Conservation (phyloP, 1,140 invertebrate genomes). For the Caerostris darwini region DNA sequence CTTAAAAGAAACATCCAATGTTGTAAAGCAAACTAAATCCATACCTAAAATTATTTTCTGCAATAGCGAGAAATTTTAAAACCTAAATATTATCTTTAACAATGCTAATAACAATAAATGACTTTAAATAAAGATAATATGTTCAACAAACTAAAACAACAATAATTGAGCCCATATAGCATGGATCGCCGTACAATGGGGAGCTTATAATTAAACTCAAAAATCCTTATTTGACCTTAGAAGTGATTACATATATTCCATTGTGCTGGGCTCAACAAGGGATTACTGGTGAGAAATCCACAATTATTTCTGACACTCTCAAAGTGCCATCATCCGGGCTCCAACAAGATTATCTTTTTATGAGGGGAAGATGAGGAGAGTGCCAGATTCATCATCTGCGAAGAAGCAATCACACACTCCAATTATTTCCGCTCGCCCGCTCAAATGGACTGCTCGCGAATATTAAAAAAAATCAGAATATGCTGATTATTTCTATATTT, state of each 20-base stretch:
- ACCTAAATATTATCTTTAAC: no score
- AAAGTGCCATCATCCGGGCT: neutral
- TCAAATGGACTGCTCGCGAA: neutral
- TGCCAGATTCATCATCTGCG: neutral
- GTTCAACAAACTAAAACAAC: neutral
- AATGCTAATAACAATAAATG: no score
- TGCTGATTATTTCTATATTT: neutral
- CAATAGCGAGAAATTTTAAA: no score
- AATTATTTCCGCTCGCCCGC: neutral
- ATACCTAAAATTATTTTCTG: no score
- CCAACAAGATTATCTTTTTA: neutral
- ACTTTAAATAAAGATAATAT: no score
- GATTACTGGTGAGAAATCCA: neutral
- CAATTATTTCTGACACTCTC: neutral
- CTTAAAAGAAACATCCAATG: no score
- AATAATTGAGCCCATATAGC: neutral
- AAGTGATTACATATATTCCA: neutral
- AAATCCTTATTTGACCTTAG: neutral
- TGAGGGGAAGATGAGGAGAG: neutral
- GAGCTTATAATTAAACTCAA: neutral
- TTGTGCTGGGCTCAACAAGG: neutral
- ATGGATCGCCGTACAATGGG: neutral
- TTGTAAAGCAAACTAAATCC: no score
- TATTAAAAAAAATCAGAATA: no score
- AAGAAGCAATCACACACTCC: constrained; percentile 17